Evolutionary conservation across 2,797 vertebrate species (phyloP), one percentile per base, ranked within the genome.

Genomic region (Bucorvus abyssinicus): DNA sequence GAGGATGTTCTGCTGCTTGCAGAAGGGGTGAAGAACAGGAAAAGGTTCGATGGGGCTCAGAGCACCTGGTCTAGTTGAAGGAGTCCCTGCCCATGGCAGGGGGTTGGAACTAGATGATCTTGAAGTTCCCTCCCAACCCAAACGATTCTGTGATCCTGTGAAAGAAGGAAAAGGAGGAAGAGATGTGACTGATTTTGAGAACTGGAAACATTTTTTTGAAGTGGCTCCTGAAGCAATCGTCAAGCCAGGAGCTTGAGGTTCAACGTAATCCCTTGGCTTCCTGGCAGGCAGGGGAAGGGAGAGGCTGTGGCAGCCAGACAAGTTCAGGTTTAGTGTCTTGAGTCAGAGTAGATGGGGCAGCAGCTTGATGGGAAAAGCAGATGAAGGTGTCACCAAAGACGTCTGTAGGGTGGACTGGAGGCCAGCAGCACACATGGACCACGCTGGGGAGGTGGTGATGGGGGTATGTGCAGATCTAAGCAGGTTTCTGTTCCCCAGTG

Each of bases 211-310:
- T 3, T 40, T 47, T 79, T 87, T n/a, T 50, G 30, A 84, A 64
- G 89, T 23, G 71, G 64, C 76, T 90, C 47, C 80, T 86, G 91
- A 59, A 75, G 50, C 0, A 1, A 27, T 14, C 11, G 55, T 53
- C 68, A 65, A 52, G 79, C 92, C 93, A 91, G 90, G 79, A 93
- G 85, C 79, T 56, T 23, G 93, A 85, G 94, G 84, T 93, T 73
- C 2, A 65, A 30, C 2, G 65, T 2, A 70, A 81, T 70, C 60
- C 91, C 69, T 69, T 1, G 2, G 67, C 30, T 86, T 87, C 56
- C 68, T 8, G 21, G 14, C 2, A 10, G 52, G 38, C 12, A 27
- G 86, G 88, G 80, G 61, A 89, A 50, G 0, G 2, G 47, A 6
- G 60, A 7, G 47, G 45, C 80, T 2, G 3, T n/a, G 84, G 82